Evolutionary conservation across 1,140 invertebrate genomes (phyloP), one percentile per base, ranked within the genome.

Genomic region (Apis cerana): DNA sequence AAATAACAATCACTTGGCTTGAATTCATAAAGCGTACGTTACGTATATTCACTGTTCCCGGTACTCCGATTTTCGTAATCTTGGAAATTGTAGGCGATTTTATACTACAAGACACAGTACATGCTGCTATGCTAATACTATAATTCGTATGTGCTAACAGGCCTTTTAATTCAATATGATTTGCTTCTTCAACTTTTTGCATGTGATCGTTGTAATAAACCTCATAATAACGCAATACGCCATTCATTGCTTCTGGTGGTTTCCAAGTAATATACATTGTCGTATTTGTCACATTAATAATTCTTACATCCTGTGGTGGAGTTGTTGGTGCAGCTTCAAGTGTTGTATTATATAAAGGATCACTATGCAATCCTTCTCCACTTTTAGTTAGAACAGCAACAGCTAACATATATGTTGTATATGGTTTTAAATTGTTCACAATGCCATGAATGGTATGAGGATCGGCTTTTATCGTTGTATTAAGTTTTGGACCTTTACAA

Each of bases 371-470:
- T 27, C 97, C 97, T 90, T 96, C 95, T 1, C 96, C 97, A 88
- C 96, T 95, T 83, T 95, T 96, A 3, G 97, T 98, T 75, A 96
- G 95, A 71, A 98, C 96, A 19, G 96, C 94, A 43, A 98, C 95
- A 9, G 95, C 95, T 12, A 98, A 94, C 89, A 95, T 96, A 90
- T 98, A 98, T 1, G 96, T 96, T 11, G 96, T 97, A 89, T 96
- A 98, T 9, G 98, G 97, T 78, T 95, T 95, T 56, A 98, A 92
- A 56, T 94, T 92, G 3, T 88, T 84, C 0, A 95, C 91, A 19
- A 90, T 87, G 8, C 92, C 94, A 67, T 91, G 91, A 54, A 92
- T 93, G 13, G 91, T 93, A 10, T 86, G 84, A 7, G 92, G 85
- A 79, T 94, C 92, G 0, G 91, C 93, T 58, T 93, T 94, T 58